Conservation (phyloP, 2,113 vertebrate species). For the Actenoides hombroni region DNA sequence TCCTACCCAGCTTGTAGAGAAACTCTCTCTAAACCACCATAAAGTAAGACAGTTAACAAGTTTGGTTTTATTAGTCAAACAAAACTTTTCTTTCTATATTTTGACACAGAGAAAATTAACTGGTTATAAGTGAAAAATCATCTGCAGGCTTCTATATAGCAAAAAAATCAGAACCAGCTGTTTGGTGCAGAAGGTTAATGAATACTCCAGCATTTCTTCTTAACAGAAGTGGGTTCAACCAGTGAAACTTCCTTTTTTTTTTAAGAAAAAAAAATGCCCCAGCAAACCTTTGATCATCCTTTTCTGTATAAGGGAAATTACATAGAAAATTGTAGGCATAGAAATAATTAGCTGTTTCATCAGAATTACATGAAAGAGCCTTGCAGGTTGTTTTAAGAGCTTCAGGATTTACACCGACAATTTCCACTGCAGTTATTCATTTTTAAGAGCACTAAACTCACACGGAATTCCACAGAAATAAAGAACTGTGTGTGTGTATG, state of each 20-base stretch:
- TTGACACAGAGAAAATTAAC: constrained; percentile 39
- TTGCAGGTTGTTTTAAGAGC: background rate
- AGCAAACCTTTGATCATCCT: background rate
- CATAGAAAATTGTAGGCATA: background rate
- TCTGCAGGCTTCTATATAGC: background rate
- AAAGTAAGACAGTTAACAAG: constrained; percentile 36
- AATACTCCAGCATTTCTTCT: background rate
- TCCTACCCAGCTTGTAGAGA: background rate
- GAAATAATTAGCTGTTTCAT: background rate
- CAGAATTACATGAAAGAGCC: background rate
- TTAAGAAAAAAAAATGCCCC: background rate
- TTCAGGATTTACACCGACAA: background rate
- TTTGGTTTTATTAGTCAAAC: background rate
- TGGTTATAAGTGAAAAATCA: constrained; percentile 50
- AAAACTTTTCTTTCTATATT: background rate
- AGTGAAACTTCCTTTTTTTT: background rate
- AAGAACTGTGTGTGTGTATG: background rate
- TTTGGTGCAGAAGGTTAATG: constrained; percentile 28
- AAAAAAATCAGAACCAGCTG: constrained; percentile 47
- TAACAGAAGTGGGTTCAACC: background rate
- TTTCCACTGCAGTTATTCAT: background rate
- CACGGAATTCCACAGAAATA: background rate
- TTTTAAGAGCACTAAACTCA: background rate
- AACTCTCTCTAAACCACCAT: background rate
- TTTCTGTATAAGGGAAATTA: background rate